Conservation (phyloP, 2,113 vertebrate species). For the Tetrax tetrax region DNA sequence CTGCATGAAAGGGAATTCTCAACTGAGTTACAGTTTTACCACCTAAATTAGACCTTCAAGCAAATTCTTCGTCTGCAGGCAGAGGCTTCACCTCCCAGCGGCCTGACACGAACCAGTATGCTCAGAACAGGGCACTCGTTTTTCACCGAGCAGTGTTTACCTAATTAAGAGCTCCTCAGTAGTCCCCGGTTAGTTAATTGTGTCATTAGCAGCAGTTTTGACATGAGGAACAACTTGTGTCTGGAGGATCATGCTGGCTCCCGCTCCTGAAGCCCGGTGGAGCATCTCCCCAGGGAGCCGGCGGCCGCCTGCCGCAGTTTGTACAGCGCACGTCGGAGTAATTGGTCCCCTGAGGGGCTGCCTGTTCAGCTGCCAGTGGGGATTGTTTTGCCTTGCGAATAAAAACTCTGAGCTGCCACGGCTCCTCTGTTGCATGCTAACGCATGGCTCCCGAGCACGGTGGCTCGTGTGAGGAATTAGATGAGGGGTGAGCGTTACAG, state of each 20-base stretch:
- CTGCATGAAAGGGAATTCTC: slow-evolving; percentile 28
- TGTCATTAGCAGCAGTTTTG: slow-evolving; percentile 80
- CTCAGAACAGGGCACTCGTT: slow-evolving; percentile 37
- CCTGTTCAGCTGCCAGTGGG: slow-evolving; percentile 73
- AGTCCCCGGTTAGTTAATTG: slow-evolving; percentile 77
- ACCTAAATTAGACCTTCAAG: slow-evolving; percentile 28
- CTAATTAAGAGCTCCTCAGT: slow-evolving; percentile 81
- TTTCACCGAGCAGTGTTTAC: slow-evolving; percentile 69
- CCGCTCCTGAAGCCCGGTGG: slow-evolving; percentile 20
- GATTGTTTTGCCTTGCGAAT: slow-evolving; percentile 45
- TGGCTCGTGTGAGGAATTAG: neutral
- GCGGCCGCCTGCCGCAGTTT: slow-evolving; percentile 50
- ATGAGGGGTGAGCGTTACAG: neutral
- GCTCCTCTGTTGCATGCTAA: slow-evolving; percentile 34
- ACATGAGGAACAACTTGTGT: slow-evolving; percentile 68
- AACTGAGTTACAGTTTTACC: neutral
- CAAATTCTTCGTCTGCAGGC: neutral
- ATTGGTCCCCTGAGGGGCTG: slow-evolving; percentile 84
- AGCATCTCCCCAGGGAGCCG: slow-evolving; percentile 45
- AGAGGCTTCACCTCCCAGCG: neutral
- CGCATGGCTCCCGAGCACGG: neutral
- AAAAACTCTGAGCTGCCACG: slow-evolving; percentile 55
- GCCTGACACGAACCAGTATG: slow-evolving; percentile 54
- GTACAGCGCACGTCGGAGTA: slow-evolving; percentile 73
- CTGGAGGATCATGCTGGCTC: slow-evolving; percentile 59